A percentile compares a stretch with the other conserved stretches of the same genome.
phyloP scores from a whole-genome alignment of 2,113 vertebrate genomes.

The Arothron firmamentum region DNA sequence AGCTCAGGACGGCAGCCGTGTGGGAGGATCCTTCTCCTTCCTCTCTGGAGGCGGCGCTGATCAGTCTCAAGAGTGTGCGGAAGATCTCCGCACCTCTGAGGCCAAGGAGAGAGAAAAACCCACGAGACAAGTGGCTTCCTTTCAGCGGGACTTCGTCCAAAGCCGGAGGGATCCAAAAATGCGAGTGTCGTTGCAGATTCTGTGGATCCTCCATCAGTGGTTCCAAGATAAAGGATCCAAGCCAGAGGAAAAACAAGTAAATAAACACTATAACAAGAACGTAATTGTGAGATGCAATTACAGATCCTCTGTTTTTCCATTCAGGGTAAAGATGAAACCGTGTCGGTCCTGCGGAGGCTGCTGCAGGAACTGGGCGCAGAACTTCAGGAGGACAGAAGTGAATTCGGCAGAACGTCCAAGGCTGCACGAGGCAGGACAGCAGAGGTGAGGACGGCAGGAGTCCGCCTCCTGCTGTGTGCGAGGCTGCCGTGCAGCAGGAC shows the following conservation, averaged over 20 bases:
- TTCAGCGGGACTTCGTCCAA: slow-evolving; percentile 17
- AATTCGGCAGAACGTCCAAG: slow-evolving; percentile 74
- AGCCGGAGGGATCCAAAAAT: slow-evolving; percentile 65
- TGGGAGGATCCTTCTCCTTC: slow-evolving; percentile 65
- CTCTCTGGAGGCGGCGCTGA: slow-evolving; percentile 59
- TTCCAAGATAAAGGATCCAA: slow-evolving; percentile 78
- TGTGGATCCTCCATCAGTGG: slow-evolving; percentile 90
- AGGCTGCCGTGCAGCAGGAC: slow-evolving; percentile 29
- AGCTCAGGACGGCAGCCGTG: slow-evolving; percentile 47
- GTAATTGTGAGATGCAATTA: not conserved
- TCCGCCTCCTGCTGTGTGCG: slow-evolving; percentile 15
- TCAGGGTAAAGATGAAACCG: slow-evolving; percentile 74
- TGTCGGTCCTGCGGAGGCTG: slow-evolving; percentile 80
- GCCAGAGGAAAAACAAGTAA: slow-evolving; percentile 52
- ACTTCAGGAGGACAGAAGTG: slow-evolving; percentile 77
- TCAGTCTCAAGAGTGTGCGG: slow-evolving; percentile 21
- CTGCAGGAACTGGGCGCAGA: slow-evolving; percentile 82
- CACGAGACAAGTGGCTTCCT: not conserved
- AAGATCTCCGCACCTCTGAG: slow-evolving; percentile 63
- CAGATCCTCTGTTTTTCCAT: not conserved
- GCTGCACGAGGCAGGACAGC: slow-evolving; percentile 57
- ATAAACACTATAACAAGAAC: not conserved
- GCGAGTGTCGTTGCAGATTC: slow-evolving; percentile 85
- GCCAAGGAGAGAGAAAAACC: slow-evolving; percentile 61
- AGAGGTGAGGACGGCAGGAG: slow-evolving; percentile 57